These are phyloP conservation scores for Nycticebus coucang DNA, from an alignment of 2,113 vertebrate genomes.

Conservation along the genomic window DNA sequence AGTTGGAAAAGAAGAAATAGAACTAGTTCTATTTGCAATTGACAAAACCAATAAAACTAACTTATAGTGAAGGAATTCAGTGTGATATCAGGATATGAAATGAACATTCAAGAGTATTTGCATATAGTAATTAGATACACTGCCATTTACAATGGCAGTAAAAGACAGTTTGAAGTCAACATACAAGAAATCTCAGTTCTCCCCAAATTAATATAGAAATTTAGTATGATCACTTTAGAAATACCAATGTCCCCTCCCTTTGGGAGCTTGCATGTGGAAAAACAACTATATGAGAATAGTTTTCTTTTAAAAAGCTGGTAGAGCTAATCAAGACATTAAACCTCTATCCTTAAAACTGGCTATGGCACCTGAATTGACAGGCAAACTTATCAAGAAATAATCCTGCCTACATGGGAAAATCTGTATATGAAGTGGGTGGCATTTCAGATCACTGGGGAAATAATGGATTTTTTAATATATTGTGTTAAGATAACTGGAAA, in stretches of 20 bases:
- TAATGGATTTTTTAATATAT: background rate
- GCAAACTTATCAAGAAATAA: background rate
- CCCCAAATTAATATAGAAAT: slow-evolving; percentile 10
- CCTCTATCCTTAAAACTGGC: background rate
- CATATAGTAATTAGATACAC: background rate
- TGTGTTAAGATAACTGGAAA: background rate
- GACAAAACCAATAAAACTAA: background rate
- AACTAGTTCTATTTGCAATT: background rate
- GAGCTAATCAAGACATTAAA: background rate
- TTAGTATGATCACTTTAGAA: background rate
- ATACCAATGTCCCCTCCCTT: background rate
- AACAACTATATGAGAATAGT: background rate
- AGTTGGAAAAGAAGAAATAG: slow-evolving; percentile 9
- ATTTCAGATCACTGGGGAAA: background rate
- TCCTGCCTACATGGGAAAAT: background rate
- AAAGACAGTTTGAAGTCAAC: background rate
- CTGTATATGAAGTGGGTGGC: background rate
- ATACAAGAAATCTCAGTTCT: background rate
- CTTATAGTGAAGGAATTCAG: background rate
- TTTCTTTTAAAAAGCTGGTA: background rate
- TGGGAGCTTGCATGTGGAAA: background rate
- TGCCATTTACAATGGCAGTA: background rate
- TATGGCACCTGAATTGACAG: background rate
- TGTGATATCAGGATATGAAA: background rate
- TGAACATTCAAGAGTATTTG: background rate